These are phyloP conservation scores for Phthorimaea operculella DNA, from an alignment of 1,140 invertebrate species.

Conservation along the genomic window DNA sequence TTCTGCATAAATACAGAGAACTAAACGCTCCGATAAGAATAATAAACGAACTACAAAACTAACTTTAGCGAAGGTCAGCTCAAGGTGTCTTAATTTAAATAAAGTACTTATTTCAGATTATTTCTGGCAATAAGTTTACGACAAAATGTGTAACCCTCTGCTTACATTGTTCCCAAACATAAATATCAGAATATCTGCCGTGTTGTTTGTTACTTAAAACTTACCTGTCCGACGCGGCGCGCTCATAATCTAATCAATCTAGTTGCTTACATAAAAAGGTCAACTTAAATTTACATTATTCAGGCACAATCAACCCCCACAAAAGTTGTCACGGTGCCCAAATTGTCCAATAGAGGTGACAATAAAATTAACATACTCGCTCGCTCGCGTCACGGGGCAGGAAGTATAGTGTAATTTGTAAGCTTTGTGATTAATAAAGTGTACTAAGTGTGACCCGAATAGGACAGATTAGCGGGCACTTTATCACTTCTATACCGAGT, in stretches of 20 bases:
- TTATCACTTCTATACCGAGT: constrained; percentile 66
- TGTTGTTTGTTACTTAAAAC: too few relatives aligned
- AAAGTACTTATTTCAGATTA: background rate
- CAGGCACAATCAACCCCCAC: constrained; percentile 37
- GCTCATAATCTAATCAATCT: background rate
- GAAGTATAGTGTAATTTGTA: constrained; percentile 65
- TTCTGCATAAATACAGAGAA: constrained; percentile 50
- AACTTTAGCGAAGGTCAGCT: constrained; percentile 34
- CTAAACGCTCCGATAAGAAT: constrained; percentile 50
- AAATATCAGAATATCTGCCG: too few relatives aligned
- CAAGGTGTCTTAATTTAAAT: constrained; percentile 44
- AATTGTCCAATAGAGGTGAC: constrained; percentile 53
- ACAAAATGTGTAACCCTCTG: background rate
- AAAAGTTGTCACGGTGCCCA: constrained; percentile 44
- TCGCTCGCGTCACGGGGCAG: constrained; percentile 51
- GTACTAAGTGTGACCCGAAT: constrained; percentile 65
- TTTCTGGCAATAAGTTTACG: background rate
- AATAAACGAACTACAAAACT: constrained; percentile 37
- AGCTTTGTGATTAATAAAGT: constrained; percentile 68
- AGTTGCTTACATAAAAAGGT: background rate
- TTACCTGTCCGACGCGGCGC: too few relatives aligned
- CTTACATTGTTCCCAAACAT: too few relatives aligned
- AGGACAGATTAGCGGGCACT: constrained; percentile 65
- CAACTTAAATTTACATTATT: constrained; percentile 28
- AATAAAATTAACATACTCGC: constrained; percentile 61